Evolutionary conservation across 2,888 invertebrate genomes (phyloP).

Genomic region (Acanthosepion lycidas): DNA sequence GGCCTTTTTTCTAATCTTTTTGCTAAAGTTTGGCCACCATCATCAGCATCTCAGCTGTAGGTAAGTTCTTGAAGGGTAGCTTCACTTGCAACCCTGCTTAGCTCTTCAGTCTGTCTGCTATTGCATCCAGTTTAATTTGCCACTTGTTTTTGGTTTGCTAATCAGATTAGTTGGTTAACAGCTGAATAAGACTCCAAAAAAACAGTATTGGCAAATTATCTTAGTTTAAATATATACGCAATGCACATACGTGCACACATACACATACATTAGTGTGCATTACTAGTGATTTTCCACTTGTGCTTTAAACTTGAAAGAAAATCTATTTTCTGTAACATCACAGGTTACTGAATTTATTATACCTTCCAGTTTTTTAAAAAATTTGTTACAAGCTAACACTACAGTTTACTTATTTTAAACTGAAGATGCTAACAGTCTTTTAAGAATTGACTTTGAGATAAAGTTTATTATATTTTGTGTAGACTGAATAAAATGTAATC

Average conservation of each 20-base stretch:
- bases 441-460: not conserved
- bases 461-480: not conserved
- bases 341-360: not conserved
- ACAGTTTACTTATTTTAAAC: too few species aligned
- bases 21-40: slow-evolving; percentile 36
- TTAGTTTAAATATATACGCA: not conserved
- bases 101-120: slow-evolving; percentile 33
- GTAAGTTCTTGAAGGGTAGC: slow-evolving; percentile 39
- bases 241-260: not conserved
- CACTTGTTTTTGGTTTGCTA: slow-evolving; percentile 6
- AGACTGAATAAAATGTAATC: not conserved
- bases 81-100: slow-evolving; percentile 33
- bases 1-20: slow-evolving; percentile 43
- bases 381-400: not conserved
- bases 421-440: not conserved
- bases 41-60: slow-evolving; percentile 38
- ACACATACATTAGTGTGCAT: not conserved
- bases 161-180: not conserved
- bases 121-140: slow-evolving; percentile 33
- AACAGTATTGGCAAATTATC: not conserved
- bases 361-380: too few species aligned
- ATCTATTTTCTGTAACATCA: not conserved
- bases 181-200: not conserved
- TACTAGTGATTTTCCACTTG: not conserved
- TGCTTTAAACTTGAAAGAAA: not conserved